phyloP scores from a whole-genome alignment of 2,797 vertebrate species.

The Miichthys miiuy region DNA sequence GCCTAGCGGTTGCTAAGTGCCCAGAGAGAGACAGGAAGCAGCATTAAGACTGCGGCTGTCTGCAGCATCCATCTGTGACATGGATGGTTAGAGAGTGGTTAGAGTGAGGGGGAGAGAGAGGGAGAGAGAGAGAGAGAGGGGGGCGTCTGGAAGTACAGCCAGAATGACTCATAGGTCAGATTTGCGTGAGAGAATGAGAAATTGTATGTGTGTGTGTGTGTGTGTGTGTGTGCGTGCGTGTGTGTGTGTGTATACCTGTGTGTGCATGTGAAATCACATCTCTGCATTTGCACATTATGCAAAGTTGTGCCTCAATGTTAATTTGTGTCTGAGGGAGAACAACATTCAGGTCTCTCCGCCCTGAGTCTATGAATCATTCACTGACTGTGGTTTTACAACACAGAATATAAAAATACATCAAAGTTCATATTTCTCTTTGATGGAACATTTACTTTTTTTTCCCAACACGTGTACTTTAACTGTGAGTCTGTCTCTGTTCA shows the following conservation, averaged over 20 bases:
- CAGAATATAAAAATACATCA: constrained; percentile 38
- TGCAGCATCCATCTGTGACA: constrained; percentile 73
- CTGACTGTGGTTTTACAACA: constrained; percentile 31
- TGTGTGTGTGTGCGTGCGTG: constrained; percentile 14
- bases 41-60: constrained; percentile 72
- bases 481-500: not conserved
- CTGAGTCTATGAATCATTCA: constrained; percentile 35
- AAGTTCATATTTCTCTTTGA: constrained; percentile 17
- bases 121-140: not conserved
- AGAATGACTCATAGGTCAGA: constrained; percentile 83
- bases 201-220: constrained; percentile 19
- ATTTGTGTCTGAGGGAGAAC: constrained; percentile 34
- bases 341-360: constrained; percentile 1
- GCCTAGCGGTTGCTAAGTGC: constrained; percentile 77
- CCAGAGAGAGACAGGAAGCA: constrained; percentile 77
- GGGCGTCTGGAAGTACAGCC: constrained; percentile 55
- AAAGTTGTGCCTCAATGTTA: constrained; percentile 34
- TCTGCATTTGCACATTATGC: constrained; percentile 46
- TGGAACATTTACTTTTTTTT: constrained; percentile 30
- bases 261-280: constrained; percentile 29
- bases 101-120: constrained; percentile 12
- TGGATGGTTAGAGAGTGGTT: constrained; percentile 46
- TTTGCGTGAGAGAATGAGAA: constrained; percentile 53
- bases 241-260: constrained; percentile 12
- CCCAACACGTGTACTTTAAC: not conserved